Evolutionary conservation across 2,113 vertebrate genomes (phyloP).

Genomic region (Aspiorhynchus laticeps): DNA sequence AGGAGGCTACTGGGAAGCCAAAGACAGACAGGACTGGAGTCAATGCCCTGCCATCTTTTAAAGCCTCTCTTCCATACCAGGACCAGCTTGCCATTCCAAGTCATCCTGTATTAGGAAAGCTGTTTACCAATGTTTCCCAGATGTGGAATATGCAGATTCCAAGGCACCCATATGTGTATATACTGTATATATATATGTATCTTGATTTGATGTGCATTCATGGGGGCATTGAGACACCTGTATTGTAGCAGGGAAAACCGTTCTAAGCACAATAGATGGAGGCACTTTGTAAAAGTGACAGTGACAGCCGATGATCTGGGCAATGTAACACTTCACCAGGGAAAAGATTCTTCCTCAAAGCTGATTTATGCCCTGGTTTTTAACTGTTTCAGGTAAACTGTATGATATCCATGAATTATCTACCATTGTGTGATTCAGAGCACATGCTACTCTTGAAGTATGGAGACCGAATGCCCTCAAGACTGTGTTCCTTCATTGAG

Average conservation of each 20-base stretch:
- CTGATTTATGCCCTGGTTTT: background rate
- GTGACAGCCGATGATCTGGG: background rate
- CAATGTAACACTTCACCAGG: conserved; percentile 21
- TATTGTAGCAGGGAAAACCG: background rate
- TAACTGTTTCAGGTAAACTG: conserved; percentile 7
- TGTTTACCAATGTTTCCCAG: conserved; percentile 1
- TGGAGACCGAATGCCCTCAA: background rate
- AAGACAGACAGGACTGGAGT: conserved; percentile 90
- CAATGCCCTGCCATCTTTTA: conserved; percentile 89
- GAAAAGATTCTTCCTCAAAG: background rate
- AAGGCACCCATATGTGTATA: background rate
- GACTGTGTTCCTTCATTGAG: background rate
- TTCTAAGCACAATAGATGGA: conserved; percentile 12
- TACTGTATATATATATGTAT: background rate
- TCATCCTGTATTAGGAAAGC: background rate
- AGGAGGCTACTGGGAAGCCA: conserved; percentile 95
- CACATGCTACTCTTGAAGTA: background rate
- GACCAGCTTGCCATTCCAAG: background rate
- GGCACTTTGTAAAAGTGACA: conserved; percentile 45
- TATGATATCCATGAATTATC: conserved; percentile 5
- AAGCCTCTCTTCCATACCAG: conserved; percentile 49
- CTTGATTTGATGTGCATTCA: conserved; percentile 17
- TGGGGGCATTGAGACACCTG: background rate
- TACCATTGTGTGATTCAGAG: background rate
- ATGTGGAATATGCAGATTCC: conserved; percentile 29